These are phyloP conservation scores for Drosophila nannoptera DNA, from an alignment of 1,140 invertebrate genomes.

Conservation along the genomic window DNA sequence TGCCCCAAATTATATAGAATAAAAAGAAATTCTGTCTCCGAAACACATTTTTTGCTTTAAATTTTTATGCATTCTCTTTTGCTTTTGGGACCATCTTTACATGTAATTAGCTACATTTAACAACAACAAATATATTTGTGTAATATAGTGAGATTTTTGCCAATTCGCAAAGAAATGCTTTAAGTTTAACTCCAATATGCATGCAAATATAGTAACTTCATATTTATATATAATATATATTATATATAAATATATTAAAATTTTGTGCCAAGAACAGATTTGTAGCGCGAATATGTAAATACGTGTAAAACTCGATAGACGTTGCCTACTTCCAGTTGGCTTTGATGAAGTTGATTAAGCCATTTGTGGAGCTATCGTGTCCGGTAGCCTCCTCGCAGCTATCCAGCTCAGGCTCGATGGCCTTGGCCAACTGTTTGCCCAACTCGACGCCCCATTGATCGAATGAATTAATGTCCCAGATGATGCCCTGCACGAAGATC, in stretches of 20 bases:
- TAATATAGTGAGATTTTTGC: conserved; percentile 49
- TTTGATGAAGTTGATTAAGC: conserved; percentile 96
- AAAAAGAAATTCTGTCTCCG: conserved; percentile 30
- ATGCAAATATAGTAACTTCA: conserved; percentile 44
- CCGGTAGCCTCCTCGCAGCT: conserved; percentile 82
- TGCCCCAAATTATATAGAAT: conserved; percentile 25
- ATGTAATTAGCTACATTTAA: conserved; percentile 62
- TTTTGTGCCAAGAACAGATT: conserved; percentile 56
- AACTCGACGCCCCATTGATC: conserved; percentile 99
- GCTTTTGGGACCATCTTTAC: conserved; percentile 23
- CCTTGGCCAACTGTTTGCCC: conserved; percentile 98
- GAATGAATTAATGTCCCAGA: conserved; percentile 99
- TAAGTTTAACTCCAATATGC: conserved; percentile 42
- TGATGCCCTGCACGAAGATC: conserved; percentile 98
- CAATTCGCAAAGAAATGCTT: conserved; percentile 57
- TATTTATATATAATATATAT: no score
- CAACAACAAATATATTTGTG: conserved; percentile 59
- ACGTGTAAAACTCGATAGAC: conserved; percentile 15
- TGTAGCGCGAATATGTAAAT: conserved; percentile 22
- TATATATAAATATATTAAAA: no score
- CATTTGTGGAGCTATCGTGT: conserved; percentile 96
- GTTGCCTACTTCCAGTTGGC: conserved; percentile 79
- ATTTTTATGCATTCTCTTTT: conserved; percentile 43
- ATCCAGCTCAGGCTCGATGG: conserved; percentile 95
- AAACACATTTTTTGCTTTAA: conserved; percentile 63